Conservation (phyloP, 2,797 vertebrate species). For the Rachycentron canadum region DNA sequence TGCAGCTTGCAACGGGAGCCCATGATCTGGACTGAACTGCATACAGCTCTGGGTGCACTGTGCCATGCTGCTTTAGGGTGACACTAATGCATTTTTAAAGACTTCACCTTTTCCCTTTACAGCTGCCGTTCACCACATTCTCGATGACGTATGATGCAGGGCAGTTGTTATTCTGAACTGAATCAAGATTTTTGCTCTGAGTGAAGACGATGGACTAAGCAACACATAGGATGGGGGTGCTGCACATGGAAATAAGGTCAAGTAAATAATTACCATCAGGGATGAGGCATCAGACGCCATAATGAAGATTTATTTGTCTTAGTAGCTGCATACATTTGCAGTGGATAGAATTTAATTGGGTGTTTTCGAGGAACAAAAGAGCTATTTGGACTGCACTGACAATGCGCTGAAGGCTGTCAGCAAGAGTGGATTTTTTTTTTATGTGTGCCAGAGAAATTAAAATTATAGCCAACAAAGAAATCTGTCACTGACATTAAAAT, state of each 20-base stretch:
- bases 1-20: conserved; percentile 63
- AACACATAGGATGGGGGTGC: conserved; percentile 49
- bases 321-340: conserved; percentile 47
- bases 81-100: conserved; percentile 41
- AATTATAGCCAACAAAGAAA: conserved; percentile 25
- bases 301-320: conserved; percentile 59
- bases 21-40: conserved; percentile 68
- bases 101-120: conserved; percentile 42
- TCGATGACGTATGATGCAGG: conserved; percentile 66
- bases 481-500: conserved; percentile 49
- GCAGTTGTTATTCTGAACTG: conserved; percentile 52
- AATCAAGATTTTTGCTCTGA: conserved; percentile 35
- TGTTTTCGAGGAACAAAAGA: conserved; percentile 72
- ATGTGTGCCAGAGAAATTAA: conserved; percentile 29
- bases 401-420: conserved; percentile 50
- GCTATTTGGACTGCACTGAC: conserved; percentile 46
- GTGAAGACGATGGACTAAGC: conserved; percentile 51
- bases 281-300: conserved; percentile 42
- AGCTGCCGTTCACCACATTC: conserved; percentile 42
- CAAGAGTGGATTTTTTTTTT: conserved; percentile 44
- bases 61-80: conserved; percentile 58
- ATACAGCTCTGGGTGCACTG: conserved; percentile 39
- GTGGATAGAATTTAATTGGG: conserved; percentile 44
- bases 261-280: conserved; percentile 65
- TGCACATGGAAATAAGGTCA: conserved; percentile 70